Evolutionary conservation across 2,797 vertebrate species (phyloP), one percentile per base, ranked within the genome.

Genomic region (Scarus forsteni): DNA sequence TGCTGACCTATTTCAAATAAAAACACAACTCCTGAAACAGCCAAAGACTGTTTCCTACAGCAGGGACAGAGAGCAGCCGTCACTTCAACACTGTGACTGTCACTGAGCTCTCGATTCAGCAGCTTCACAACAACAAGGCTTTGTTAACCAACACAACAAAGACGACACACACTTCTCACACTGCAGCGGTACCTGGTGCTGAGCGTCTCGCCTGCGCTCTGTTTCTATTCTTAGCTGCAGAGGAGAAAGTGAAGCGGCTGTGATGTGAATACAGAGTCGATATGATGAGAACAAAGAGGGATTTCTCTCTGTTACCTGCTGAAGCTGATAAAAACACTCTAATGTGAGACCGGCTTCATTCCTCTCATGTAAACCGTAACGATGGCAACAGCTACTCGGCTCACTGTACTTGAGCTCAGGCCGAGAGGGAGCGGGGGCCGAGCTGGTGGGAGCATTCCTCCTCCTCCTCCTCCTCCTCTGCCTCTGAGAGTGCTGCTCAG

Each of bases 111-210:
- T 88, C 87, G 71, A 90, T 93, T 95, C 92, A 94, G 78, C 56
- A 52, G 94, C 87, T 60, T 89, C 83, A 89, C 82, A 10, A 96
- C 93, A 96, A 94, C 93, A 96, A 94, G 92, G 93, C 88, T 67
- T 75, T 63, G 83, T 87, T 94, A 87, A 93, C 78, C 34, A 65
- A 46, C 34, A 66, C 52, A 67, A 83, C 75, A 71, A 36, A 73
- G 70, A 67, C 1, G 52, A 39, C 67, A 49, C 46, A 48, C 45
- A 10, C 40, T 10, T 12, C 12, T 56, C 44, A 46, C 60, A 53
- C 48, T 70, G 68, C 76, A 73, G 75, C 84, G 49, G 72, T 45
- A 76, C 74, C 75, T 65, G 59, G 44, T 16, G 54, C 81, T 1
- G 36, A 35, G 63, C 6, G 64, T 19, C 10, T 34, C 53, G 15